Evolutionary conservation across 2,797 vertebrate species (phyloP).

Genomic region (Rhynchotus rufescens): DNA sequence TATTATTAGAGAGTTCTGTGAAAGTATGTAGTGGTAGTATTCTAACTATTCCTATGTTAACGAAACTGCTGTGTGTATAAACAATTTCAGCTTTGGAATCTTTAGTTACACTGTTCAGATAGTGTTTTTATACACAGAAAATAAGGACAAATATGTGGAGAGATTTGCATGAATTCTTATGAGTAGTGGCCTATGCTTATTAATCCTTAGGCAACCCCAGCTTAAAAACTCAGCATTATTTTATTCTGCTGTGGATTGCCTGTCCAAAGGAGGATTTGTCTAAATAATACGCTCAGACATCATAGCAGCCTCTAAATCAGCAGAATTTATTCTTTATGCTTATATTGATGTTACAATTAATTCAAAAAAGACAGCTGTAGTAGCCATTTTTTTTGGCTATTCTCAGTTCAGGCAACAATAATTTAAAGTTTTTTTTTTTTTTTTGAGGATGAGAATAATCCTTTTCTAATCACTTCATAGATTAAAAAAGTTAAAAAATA

Average conservation of each 20-base stretch:
- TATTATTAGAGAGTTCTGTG: conserved; percentile 35
- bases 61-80: not conserved
- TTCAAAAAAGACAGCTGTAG: not conserved
- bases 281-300: not conserved
- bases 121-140: not conserved
- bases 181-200: not conserved
- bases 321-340: not conserved
- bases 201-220: not conserved
- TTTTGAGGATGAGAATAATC: not conserved
- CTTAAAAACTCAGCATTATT: not conserved
- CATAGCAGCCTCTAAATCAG: not conserved
- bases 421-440: not conserved
- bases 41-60: conserved; percentile 14
- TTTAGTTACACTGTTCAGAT: not conserved
- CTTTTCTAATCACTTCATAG: too few relatives aligned
- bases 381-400: not conserved
- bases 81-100: not conserved
- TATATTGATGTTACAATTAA: not conserved
- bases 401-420: not conserved
- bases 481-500: not conserved
- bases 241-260: not conserved
- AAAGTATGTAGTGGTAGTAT: conserved; percentile 43
- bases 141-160: not conserved
- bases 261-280: not conserved
- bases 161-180: not conserved